phyloP scores from a whole-genome alignment of 1,140 invertebrate genomes.

The Eubasilissa regina region DNA sequence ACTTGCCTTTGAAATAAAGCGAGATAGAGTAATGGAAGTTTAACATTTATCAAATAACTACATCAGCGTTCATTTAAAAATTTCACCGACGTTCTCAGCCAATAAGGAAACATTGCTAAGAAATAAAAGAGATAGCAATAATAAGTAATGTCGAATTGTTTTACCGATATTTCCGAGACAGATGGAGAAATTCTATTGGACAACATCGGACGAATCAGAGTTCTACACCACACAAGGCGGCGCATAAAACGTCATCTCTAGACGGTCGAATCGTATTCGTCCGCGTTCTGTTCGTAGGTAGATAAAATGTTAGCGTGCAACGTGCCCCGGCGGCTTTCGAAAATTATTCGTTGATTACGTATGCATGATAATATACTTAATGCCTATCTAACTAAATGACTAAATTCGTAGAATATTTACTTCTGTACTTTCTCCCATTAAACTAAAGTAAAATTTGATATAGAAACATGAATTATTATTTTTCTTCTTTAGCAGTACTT shows the following conservation, averaged over 20 bases:
- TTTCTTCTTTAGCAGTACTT: not conserved
- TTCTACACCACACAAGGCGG: constrained; percentile 49
- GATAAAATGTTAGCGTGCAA: constrained; percentile 19
- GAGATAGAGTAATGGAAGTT: constrained; percentile 21
- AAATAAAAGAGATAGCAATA: not conserved
- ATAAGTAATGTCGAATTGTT: not conserved
- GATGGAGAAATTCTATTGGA: constrained; percentile 53
- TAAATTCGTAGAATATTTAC: not conserved
- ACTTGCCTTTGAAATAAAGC: not conserved
- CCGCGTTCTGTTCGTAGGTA: constrained; percentile 37
- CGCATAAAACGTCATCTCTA: constrained; percentile 36
- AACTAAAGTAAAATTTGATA: not conserved
- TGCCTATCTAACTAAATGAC: not conserved
- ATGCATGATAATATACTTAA: not conserved
- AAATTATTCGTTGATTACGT: not conserved
- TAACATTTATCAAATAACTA: not conserved
- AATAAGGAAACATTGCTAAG: not conserved
- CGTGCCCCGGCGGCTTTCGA: constrained; percentile 2
- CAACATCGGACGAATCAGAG: constrained; percentile 39
- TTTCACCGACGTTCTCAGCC: not conserved
- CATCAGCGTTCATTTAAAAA: not conserved
- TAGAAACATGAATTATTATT: not conserved
- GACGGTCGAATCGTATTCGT: constrained; percentile 31
- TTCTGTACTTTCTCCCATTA: not conserved
- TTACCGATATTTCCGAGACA: constrained; percentile 30